These are phyloP conservation scores for Euthynnus affinis DNA, from an alignment of 2,797 vertebrate genomes.

Conservation along the genomic window DNA sequence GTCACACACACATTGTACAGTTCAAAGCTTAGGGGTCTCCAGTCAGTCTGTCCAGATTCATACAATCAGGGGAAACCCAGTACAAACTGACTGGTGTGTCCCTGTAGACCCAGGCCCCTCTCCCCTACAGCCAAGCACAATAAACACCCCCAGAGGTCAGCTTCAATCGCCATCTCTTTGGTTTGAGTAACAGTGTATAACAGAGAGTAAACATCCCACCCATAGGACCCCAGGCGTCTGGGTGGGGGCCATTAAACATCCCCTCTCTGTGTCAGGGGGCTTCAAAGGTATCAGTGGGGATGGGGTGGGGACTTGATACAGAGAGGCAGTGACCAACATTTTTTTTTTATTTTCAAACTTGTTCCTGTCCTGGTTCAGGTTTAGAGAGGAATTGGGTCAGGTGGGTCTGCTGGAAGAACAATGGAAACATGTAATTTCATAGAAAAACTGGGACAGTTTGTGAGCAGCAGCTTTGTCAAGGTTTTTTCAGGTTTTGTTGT, in stretches of 20 bases:
- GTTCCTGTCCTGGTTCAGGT: slow-evolving; percentile 10
- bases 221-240: slow-evolving; percentile 52
- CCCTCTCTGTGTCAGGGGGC: slow-evolving; percentile 61
- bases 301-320: neutral
- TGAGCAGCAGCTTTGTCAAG: neutral
- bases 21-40: slow-evolving; percentile 67
- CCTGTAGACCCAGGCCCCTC: slow-evolving; percentile 30
- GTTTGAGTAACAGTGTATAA: slow-evolving; percentile 51
- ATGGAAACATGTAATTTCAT: neutral
- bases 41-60: slow-evolving; percentile 66
- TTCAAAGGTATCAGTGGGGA: slow-evolving; percentile 67
- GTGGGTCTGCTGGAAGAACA: slow-evolving; percentile 22
- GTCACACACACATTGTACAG: slow-evolving; percentile 14
- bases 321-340: slow-evolving; percentile 11
- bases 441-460: slow-evolving; percentile 12
- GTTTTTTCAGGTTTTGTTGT: neutral
- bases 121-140: slow-evolving; percentile 78
- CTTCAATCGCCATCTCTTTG: slow-evolving; percentile 62
- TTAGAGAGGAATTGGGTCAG: slow-evolving; percentile 8
- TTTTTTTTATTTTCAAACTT: slow-evolving; percentile 46
- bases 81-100: slow-evolving; percentile 54
- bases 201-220: slow-evolving; percentile 67
- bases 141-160: slow-evolving; percentile 76
- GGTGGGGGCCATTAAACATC: slow-evolving; percentile 71
- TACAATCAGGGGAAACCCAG: slow-evolving; percentile 84